phyloP scores from a whole-genome alignment of 2,797 vertebrate genomes.

The Enteromius thamalakanensis region DNA sequence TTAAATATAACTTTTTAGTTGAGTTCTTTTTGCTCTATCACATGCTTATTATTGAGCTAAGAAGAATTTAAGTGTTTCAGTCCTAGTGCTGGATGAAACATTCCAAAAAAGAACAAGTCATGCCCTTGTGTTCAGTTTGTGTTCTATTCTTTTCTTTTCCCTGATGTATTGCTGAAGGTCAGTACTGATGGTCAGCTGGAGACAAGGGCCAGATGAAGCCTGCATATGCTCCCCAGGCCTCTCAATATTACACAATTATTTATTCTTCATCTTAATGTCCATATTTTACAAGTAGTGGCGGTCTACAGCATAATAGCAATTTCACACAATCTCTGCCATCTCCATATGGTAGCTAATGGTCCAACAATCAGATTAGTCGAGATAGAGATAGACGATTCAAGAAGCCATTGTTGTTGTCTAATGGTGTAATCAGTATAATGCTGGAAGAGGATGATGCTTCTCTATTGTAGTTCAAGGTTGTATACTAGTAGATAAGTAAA shows the following conservation, averaged over 20 bases:
- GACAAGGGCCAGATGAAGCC: not conserved
- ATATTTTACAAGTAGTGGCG: conserved; percentile 16
- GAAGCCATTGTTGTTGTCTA: conserved; percentile 43
- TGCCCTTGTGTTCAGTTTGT: not conserved
- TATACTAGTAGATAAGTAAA: conserved; percentile 15
- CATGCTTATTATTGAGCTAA: not conserved
- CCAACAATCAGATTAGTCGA: conserved; percentile 47
- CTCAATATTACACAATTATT: conserved; percentile 10
- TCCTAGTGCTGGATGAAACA: not conserved
- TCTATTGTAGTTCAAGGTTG: conserved; percentile 6
- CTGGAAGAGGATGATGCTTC: conserved; percentile 19
- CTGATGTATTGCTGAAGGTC: conserved; percentile 12
- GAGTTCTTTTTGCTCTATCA: not conserved
- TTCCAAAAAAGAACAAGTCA: not conserved
- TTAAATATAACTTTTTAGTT: not conserved
- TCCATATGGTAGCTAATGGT: conserved; percentile 44
- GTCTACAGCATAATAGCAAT: conserved; percentile 33
- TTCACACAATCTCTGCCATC: conserved; percentile 47
- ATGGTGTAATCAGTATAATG: conserved; percentile 43
- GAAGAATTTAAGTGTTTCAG: not conserved
- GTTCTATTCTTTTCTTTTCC: not conserved
- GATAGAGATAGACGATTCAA: conserved; percentile 42
- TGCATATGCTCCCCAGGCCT: conserved; percentile 7
- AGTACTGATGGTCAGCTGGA: not conserved
- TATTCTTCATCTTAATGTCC: conserved; percentile 37